These are phyloP conservation scores for Harpegnathos saltator DNA, from an alignment of 1,140 invertebrate genomes.

Conservation along the genomic window DNA sequence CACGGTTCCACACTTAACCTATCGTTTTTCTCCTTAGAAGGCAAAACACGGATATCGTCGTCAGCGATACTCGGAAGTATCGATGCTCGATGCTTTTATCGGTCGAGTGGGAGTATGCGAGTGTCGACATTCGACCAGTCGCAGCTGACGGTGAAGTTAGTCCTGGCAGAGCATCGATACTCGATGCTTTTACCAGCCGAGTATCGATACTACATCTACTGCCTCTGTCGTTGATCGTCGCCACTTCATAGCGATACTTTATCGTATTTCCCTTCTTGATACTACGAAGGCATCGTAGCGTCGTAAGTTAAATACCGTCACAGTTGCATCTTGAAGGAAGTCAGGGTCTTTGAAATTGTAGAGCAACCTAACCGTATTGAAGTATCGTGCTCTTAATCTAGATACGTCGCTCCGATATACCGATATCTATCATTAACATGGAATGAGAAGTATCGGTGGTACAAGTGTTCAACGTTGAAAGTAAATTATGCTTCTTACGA, in stretches of 20 bases:
- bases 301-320: not conserved
- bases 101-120: not conserved
- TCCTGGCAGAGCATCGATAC: not conserved
- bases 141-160: too few relatives aligned
- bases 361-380: not conserved
- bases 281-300: not conserved
- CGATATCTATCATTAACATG: too few relatives aligned
- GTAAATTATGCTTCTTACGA: too few relatives aligned
- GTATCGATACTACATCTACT: slow-evolving; percentile 1
- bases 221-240: too few relatives aligned
- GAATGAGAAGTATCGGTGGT: too few relatives aligned
- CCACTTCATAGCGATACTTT: too few relatives aligned
- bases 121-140: not conserved
- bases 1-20: not conserved
- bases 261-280: not conserved
- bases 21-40: not conserved
- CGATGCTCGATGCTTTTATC: not conserved
- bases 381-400: not conserved
- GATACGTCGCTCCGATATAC: too few relatives aligned
- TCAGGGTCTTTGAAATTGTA: not conserved
- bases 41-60: not conserved
- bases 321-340: not conserved
- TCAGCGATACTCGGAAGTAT: not conserved
- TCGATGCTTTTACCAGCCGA: not conserved
- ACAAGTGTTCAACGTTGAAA: too few relatives aligned